phyloP scores from a whole-genome alignment of 2,888 invertebrate species.

The Gari tellinella region DNA sequence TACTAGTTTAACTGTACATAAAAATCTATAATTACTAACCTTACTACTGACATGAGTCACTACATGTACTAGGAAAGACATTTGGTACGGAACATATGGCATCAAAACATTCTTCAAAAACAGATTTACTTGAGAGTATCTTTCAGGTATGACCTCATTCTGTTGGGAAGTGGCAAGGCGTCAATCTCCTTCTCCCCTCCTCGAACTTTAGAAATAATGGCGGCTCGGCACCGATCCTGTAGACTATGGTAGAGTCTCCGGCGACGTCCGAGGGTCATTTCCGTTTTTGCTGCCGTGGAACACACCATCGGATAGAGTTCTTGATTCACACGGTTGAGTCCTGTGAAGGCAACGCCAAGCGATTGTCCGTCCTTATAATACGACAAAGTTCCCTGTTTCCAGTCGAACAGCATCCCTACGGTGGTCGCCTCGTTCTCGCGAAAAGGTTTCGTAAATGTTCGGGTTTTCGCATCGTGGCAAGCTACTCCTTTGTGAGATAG shows the following conservation, averaged over 20 bases:
- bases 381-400: conserved; percentile 88
- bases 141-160: conserved; percentile 84
- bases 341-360: conserved; percentile 90
- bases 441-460: conserved; percentile 89
- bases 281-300: conserved; percentile 91
- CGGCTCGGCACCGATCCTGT: conserved; percentile 87
- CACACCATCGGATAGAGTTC: conserved; percentile 89
- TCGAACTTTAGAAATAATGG: conserved; percentile 87
- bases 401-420: conserved; percentile 89
- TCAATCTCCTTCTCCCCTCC: conserved; percentile 86
- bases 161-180: conserved; percentile 87
- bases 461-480: conserved; percentile 89
- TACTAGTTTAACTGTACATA: no score
- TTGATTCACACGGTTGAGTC: conserved; percentile 87
- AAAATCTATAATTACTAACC: no score
- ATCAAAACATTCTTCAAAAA: not conserved
- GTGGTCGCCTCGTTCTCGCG: conserved; percentile 89
- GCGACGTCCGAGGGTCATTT: conserved; percentile 88
- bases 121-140: conserved; percentile 47
- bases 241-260: conserved; percentile 88
- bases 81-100: not conserved
- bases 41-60: no score
- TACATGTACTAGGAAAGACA: not conserved
- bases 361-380: conserved; percentile 90
- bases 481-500: conserved; percentile 90